Evolutionary conservation across 2,797 vertebrate genomes (phyloP).

Genomic region (Pangasius krempfi): DNA sequence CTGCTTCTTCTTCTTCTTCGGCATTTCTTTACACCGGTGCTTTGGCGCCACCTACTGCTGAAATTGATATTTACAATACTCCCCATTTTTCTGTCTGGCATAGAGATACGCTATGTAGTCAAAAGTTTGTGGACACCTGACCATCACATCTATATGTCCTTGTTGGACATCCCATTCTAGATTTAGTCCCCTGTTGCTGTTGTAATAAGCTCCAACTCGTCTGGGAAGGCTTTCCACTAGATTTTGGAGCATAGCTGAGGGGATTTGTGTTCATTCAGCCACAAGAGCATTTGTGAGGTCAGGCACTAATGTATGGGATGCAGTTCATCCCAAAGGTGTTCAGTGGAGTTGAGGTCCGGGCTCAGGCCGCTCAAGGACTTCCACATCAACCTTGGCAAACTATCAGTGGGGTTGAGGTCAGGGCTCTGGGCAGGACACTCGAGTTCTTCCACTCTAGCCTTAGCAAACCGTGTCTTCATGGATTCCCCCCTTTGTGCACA

Average conservation of each 20-base stretch:
- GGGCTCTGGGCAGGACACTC: not conserved
- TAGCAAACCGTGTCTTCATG: not conserved
- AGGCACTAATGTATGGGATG: not conserved
- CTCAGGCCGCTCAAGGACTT: too few species aligned
- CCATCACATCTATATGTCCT: not conserved
- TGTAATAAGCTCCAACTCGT: not conserved
- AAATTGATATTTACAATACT: not conserved
- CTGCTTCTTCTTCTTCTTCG: not conserved
- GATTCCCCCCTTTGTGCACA: not conserved
- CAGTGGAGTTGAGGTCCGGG: too few species aligned
- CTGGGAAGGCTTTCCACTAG: not conserved
- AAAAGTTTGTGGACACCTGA: not conserved
- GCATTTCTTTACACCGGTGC: too few species aligned
- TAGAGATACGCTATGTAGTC: not conserved
- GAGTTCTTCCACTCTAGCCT: not conserved
- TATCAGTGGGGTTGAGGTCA: not conserved
- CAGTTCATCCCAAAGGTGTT: not conserved
- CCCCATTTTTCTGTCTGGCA: not conserved
- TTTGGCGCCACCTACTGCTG: not conserved
- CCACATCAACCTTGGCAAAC: too few species aligned
- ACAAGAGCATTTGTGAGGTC: not conserved
- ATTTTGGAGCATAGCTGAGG: not conserved
- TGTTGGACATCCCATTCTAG: not conserved
- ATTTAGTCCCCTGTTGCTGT: not conserved
- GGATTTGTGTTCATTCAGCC: not conserved